Percentiles rank a stretch among this genome's conserved stretches.
phyloP scores from a whole-genome alignment of 2,797 vertebrate species.

The Lindbergichthys nudifrons region DNA sequence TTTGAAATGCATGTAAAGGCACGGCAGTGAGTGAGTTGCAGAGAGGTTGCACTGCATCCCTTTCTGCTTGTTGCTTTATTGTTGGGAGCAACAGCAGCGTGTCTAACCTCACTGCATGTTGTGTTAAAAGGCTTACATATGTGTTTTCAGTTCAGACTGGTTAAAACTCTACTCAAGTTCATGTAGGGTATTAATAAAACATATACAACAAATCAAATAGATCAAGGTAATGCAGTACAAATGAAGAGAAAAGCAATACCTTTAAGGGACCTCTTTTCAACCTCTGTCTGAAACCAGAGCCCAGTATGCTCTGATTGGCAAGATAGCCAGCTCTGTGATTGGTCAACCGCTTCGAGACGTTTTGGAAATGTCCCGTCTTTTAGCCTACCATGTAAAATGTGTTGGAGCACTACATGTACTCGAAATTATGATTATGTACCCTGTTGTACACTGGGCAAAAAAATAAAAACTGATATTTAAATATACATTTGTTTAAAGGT shows the following conservation, averaged over 20 bases:
- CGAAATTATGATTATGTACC: neutral
- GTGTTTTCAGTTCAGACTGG: slow-evolving; percentile 4
- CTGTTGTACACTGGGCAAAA: neutral
- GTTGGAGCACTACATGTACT: too few relatives aligned
- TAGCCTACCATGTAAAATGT: too few relatives aligned
- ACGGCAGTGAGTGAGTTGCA: slow-evolving; percentile 34
- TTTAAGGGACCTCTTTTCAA: too few relatives aligned
- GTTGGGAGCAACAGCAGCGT: slow-evolving; percentile 4
- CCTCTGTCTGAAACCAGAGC: too few relatives aligned
- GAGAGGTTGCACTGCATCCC: slow-evolving; percentile 23
- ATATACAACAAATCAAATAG: neutral
- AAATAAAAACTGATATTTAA: neutral
- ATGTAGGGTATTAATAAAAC: neutral
- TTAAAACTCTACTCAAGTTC: neutral
- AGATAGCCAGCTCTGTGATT: too few relatives aligned
- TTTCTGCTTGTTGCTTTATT: slow-evolving; percentile 23
- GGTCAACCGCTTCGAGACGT: too few relatives aligned
- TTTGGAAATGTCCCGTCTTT: too few relatives aligned
- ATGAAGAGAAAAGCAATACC: neutral
- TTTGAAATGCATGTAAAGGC: slow-evolving; percentile 54
- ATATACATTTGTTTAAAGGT: too few relatives aligned
- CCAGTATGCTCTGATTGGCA: too few relatives aligned
- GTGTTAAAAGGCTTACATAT: slow-evolving; percentile 22
- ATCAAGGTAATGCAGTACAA: neutral
- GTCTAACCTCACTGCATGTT: slow-evolving; percentile 28